Evolutionary conservation across 2,797 vertebrate genomes (phyloP).

Genomic region (Protosalanx chinensis): DNA sequence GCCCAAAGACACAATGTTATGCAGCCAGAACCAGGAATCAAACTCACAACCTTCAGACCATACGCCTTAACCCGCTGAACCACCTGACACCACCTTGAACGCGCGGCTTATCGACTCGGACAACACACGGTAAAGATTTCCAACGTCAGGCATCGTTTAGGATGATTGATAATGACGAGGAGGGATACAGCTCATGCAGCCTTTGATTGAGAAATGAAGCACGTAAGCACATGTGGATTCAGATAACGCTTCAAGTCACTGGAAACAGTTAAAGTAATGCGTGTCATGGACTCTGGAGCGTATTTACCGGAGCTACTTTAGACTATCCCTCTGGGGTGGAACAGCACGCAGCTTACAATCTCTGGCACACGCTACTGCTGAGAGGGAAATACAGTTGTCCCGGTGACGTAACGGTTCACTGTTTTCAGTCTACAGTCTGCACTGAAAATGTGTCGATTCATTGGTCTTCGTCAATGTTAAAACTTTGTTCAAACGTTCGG

Average conservation of each 20-base stretch:
- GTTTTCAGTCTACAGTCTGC: too few species aligned
- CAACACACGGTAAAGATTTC: conserved; percentile 51
- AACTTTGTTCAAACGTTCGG: too few species aligned
- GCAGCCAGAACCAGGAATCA: too few species aligned
- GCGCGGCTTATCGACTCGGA: conserved; percentile 59
- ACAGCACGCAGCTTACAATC: background rate
- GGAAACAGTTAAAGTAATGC: conserved; percentile 21
- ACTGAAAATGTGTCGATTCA: too few species aligned
- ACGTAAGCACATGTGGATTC: conserved; percentile 4
- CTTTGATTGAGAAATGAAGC: conserved; percentile 21
- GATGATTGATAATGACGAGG: conserved; percentile 42
- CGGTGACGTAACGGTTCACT: too few species aligned
- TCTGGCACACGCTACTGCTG: background rate
- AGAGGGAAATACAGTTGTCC: background rate
- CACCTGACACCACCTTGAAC: conserved; percentile 37
- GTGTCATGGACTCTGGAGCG: background rate
- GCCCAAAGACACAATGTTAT: too few species aligned
- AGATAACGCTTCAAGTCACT: background rate
- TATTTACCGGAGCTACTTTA: background rate
- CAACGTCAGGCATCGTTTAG: conserved; percentile 50
- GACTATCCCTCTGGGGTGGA: background rate
- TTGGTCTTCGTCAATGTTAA: too few species aligned
- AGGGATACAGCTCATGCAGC: conserved; percentile 34
- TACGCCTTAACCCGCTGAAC: too few species aligned
- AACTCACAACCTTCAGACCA: too few species aligned